phyloP scores from a whole-genome alignment of 1,140 invertebrate species.

The Drosophila sproati region DNA sequence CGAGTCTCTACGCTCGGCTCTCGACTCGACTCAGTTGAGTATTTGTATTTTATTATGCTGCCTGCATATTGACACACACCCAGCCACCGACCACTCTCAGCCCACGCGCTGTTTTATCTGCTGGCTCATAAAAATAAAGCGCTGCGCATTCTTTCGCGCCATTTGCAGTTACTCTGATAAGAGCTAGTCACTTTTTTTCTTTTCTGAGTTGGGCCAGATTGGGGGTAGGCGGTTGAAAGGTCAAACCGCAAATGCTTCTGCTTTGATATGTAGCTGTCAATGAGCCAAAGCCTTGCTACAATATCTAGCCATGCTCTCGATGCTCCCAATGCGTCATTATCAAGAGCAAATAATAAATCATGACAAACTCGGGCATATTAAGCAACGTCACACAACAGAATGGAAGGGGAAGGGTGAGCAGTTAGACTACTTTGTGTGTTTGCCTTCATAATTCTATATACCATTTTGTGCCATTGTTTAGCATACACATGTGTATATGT shows the following conservation, averaged over 20 bases:
- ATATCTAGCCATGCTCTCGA: slow-evolving; percentile 10
- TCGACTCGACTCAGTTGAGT: slow-evolving; percentile 42
- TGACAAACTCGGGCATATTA: slow-evolving; percentile 54
- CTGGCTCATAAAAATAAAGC: slow-evolving; percentile 80
- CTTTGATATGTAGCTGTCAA: slow-evolving; percentile 77
- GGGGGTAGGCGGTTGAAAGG: slow-evolving; percentile 55
- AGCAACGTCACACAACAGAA: slow-evolving; percentile 24
- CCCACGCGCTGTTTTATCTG: slow-evolving; percentile 62
- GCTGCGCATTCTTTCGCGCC: slow-evolving; percentile 82
- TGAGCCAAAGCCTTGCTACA: slow-evolving; percentile 50
- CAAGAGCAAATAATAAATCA: slow-evolving; percentile 83
- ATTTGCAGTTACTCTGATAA: slow-evolving; percentile 82
- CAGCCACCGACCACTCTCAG: slow-evolving; percentile 1
- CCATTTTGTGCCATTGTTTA: slow-evolving; percentile 59
- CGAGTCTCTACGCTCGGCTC: background rate
- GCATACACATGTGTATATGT: slow-evolving; percentile 40
- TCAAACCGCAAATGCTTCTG: slow-evolving; percentile 73
- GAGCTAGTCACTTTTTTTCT: slow-evolving; percentile 66
- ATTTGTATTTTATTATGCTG: slow-evolving; percentile 81
- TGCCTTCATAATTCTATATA: slow-evolving; percentile 27
- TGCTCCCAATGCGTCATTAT: slow-evolving; percentile 69
- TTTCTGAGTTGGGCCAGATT: slow-evolving; percentile 5
- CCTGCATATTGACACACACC: slow-evolving; percentile 69
- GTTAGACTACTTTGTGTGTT: background rate
- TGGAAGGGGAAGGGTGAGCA: slow-evolving; percentile 4